These are phyloP conservation scores for Callorhinus ursinus DNA, from an alignment of 2,113 vertebrate species.

Conservation along the genomic window DNA sequence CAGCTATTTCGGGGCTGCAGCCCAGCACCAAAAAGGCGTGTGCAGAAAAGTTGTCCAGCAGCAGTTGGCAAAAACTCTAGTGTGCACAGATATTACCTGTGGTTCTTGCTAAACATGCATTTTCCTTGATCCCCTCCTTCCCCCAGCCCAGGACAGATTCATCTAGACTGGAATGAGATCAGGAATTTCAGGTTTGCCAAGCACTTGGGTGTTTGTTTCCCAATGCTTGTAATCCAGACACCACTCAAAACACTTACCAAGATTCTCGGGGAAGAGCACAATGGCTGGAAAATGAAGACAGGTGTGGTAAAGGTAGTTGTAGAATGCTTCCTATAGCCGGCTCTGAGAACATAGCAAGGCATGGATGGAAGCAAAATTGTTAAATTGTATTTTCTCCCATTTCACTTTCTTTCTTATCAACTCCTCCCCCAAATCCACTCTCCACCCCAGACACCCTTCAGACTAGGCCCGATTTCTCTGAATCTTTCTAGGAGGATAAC, in stretches of 20 bases:
- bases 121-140: neutral
- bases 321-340: neutral
- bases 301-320: neutral
- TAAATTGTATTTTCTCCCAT: neutral
- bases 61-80: neutral
- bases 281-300: neutral
- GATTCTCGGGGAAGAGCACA: neutral
- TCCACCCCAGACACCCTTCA: neutral
- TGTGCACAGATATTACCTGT: neutral
- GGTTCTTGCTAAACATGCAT: neutral
- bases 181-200: conserved; percentile 61
- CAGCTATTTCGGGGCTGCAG: neutral
- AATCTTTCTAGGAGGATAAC: neutral
- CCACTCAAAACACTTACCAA: neutral
- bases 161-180: conserved; percentile 26
- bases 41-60: neutral
- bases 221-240: neutral
- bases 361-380: neutral
- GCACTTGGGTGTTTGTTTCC: conserved; percentile 46
- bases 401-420: neutral
- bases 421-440: neutral
- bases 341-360: neutral
- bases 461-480: neutral
- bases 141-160: neutral
- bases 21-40: neutral